Percentiles rank a stretch among this genome's conserved stretches.
Conservation (phyloP, 1,140 invertebrate species). For the Mycetomoellerius zeteki region DNA sequence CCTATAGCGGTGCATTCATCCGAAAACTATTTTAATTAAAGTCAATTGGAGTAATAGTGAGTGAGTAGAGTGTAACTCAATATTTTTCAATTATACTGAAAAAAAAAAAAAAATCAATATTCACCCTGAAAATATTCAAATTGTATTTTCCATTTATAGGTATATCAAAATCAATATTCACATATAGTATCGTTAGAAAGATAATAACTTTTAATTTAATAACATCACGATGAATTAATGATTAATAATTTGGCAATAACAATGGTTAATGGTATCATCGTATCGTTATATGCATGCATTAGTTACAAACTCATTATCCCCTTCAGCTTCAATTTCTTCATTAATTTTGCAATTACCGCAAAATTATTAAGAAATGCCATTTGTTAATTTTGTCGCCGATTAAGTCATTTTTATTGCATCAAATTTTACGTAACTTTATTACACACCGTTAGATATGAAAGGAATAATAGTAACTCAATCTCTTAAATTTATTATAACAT, state of each 20-base stretch:
- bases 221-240: not conserved
- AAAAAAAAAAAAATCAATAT: conserved; percentile 18
- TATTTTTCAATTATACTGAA: conserved; percentile 41
- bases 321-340: not conserved
- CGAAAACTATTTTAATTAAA: conserved; percentile 54
- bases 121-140: conserved; percentile 2
- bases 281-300: not conserved
- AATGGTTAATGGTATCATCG: not conserved
- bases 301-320: not conserved
- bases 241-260: not conserved
- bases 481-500: no score
- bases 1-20: conserved; percentile 33
- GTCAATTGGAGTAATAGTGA: conserved; percentile 51
- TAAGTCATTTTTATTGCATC: not conserved
- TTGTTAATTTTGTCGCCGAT: not conserved
- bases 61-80: conserved; percentile 22
- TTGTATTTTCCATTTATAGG: not conserved
- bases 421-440: not conserved
- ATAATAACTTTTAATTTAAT: conserved; percentile 15
- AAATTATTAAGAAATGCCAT: not conserved
- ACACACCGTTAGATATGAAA: no score
- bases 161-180: not conserved
- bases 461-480: no score
- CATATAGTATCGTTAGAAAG: not conserved
- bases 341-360: not conserved